These are phyloP conservation scores for Lophotis ruficrista DNA, from an alignment of 2,113 vertebrate genomes.

Conservation along the genomic window DNA sequence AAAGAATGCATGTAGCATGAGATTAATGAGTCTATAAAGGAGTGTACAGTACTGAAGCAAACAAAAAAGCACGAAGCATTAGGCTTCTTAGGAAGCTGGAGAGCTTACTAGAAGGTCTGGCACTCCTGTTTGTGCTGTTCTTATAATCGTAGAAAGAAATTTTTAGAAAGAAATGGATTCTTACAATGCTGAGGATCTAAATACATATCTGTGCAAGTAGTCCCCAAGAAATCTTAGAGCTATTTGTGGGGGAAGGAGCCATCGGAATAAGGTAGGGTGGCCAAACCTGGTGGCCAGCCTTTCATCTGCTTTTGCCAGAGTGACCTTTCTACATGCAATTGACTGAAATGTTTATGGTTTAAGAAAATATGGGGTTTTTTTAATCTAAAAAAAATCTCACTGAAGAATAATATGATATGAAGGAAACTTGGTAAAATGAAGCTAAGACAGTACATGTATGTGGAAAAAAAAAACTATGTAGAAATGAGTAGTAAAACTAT, in stretches of 20 bases:
- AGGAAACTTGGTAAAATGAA: neutral
- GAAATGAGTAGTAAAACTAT: neutral
- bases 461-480: neutral
- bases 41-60: neutral
- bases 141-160: neutral
- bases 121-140: neutral
- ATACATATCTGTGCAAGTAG: neutral
- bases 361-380: neutral
- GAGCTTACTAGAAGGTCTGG: neutral
- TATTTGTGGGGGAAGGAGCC: neutral
- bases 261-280: neutral
- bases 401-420: neutral
- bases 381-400: neutral
- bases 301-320: neutral
- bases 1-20: neutral
- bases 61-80: neutral
- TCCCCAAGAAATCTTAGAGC: neutral
- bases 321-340: neutral
- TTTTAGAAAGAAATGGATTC: neutral
- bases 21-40: neutral
- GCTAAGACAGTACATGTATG: neutral
- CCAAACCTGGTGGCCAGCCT: neutral
- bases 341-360: neutral
- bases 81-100: constrained; percentile 6
- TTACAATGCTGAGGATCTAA: neutral